phyloP scores from a whole-genome alignment of 2,113 vertebrate species.

The Malurus alboscapulatus region DNA sequence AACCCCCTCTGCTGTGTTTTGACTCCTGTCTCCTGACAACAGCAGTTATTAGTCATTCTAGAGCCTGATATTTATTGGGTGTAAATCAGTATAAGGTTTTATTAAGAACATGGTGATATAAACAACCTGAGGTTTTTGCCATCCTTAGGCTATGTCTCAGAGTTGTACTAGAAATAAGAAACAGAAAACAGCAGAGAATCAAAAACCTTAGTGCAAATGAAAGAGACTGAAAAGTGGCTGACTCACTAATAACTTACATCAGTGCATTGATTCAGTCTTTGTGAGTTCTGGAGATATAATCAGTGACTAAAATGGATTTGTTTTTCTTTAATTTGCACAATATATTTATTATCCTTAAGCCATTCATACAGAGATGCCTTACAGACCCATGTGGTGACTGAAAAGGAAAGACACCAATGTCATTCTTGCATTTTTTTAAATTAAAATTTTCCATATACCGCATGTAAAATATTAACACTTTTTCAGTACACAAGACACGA shows the following conservation, averaged over 20 bases:
- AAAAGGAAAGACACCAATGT: background rate
- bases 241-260: background rate
- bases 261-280: background rate
- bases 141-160: background rate
- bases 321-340: background rate
- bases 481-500: slow-evolving; percentile 43
- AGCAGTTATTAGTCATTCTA: background rate
- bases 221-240: background rate
- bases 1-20: background rate
- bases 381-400: background rate
- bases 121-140: background rate
- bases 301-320: background rate
- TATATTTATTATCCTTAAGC: background rate
- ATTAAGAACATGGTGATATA: background rate
- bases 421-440: slow-evolving; percentile 22
- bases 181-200: background rate
- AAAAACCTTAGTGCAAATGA: background rate
- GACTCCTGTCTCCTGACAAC: background rate
- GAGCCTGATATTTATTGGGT: background rate
- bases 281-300: background rate
- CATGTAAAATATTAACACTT: background rate
- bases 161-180: background rate
- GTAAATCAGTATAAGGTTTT: background rate
- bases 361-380: background rate
- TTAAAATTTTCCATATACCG: slow-evolving; percentile 29